phyloP scores from a whole-genome alignment of 2,113 vertebrate species.

The Lagopus muta region DNA sequence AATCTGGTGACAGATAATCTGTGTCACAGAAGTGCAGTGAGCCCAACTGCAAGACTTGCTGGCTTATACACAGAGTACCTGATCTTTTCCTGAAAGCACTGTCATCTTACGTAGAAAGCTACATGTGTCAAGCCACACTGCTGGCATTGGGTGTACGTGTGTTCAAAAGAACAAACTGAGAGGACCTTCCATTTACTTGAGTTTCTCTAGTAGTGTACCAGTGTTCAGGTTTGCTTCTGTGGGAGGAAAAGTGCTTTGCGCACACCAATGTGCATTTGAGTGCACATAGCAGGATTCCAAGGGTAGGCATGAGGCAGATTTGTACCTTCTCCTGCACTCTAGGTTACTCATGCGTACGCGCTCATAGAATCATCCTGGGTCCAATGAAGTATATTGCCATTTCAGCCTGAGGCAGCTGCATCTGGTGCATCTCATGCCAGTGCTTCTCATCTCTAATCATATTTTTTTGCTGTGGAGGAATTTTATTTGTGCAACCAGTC shows the following conservation, averaged over 20 bases:
- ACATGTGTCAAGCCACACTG: not conserved
- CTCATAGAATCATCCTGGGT: not conserved
- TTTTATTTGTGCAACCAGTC: not conserved
- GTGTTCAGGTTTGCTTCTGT: not conserved
- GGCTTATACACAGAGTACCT: not conserved
- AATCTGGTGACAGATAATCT: not conserved
- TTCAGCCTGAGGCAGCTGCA: not conserved
- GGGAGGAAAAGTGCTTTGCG: not conserved
- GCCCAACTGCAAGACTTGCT: not conserved
- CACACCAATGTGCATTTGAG: accelerated
- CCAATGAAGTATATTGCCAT: not conserved
- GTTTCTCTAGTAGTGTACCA: not conserved
- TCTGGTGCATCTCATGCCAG: not conserved
- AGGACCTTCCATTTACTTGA: not conserved
- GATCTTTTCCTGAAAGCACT: not conserved
- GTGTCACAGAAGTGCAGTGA: not conserved
- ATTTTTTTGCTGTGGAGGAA: not conserved
- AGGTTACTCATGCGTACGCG: accelerated
- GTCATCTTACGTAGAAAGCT: not conserved
- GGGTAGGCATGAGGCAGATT: not conserved
- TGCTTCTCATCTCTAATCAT: not conserved
- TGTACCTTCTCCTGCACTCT: not conserved
- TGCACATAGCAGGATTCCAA: accelerated
- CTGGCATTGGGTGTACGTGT: not conserved
- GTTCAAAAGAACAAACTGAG: not conserved